phyloP scores from a whole-genome alignment of 2,888 invertebrate genomes.

The Diachrysia chrysitis region DNA sequence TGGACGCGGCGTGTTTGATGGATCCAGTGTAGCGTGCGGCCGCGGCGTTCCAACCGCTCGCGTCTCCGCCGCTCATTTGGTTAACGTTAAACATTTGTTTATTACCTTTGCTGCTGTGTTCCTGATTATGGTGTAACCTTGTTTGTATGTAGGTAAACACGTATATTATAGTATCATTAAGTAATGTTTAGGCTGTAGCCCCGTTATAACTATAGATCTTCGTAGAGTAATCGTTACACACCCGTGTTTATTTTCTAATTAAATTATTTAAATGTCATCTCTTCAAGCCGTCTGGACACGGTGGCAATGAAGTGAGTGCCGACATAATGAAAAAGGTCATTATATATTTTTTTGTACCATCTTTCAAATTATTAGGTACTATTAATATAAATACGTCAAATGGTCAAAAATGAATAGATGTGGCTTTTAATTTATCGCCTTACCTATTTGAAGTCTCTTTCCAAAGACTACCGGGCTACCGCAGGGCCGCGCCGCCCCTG shows the following conservation, averaged over 20 bases:
- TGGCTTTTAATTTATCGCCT: too few species aligned
- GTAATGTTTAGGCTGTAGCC: conserved; percentile 59
- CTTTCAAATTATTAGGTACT: too few species aligned
- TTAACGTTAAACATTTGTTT: conserved; percentile 70
- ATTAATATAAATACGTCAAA: too few species aligned
- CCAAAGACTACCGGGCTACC: too few species aligned
- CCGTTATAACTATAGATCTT: conserved; percentile 44
- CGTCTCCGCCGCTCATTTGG: conserved; percentile 40
- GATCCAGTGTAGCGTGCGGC: background rate
- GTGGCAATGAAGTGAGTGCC: too few species aligned
- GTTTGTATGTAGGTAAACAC: conserved; percentile 66
- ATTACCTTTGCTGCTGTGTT: conserved; percentile 62
- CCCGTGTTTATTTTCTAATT: conserved; percentile 32
- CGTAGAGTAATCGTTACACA: conserved; percentile 37
- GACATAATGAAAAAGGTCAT: too few species aligned
- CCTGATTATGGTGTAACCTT: conserved; percentile 63
- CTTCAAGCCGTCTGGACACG: too few species aligned
- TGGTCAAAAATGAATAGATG: too few species aligned
- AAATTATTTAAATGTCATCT: background rate
- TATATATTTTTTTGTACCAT: too few species aligned
- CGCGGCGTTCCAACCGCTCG: conserved; percentile 16
- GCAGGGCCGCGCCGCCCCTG: too few species aligned
- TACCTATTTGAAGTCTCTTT: too few species aligned
- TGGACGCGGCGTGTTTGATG: conserved; percentile 18
- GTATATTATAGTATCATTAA: conserved; percentile 63